Conservation (phyloP, 30 jellyfish, hydroid and myxozoan genomes). For the Rhopilema esculentum region DNA sequence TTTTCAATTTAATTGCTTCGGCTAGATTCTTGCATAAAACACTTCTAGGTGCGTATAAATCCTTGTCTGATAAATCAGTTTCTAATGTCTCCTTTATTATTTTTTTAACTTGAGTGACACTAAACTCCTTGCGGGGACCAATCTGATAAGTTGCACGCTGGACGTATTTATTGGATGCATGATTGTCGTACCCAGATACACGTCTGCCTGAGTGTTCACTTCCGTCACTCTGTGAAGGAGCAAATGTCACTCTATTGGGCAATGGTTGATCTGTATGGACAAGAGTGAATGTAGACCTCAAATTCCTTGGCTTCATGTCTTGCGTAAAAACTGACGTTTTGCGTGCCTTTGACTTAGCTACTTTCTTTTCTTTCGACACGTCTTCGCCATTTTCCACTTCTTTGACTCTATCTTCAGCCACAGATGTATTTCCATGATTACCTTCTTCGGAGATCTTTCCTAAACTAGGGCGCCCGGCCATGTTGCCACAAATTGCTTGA, state of each 20-base stretch:
- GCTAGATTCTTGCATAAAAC: constrained; percentile 56
- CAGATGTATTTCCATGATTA: neutral
- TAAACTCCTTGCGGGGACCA: constrained; percentile 37
- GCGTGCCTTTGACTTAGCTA: constrained; percentile 1
- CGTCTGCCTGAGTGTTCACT: constrained; percentile 25
- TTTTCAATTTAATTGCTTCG: constrained; percentile 52
- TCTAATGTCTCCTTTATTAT: constrained; percentile 43
- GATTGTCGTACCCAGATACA: constrained; percentile 17
- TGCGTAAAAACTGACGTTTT: constrained; percentile 28
- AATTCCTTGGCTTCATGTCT: neutral
- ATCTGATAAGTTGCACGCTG: constrained; percentile 39
- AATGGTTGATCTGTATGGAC: constrained; percentile 36
- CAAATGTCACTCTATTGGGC: constrained; percentile 5
- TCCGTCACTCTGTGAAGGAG: neutral
- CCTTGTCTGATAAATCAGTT: constrained; percentile 1
- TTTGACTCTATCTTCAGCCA: neutral
- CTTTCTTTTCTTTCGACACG: neutral
- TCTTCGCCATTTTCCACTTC: neutral
- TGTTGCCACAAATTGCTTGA: neutral
- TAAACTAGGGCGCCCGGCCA: constrained; percentile 41
- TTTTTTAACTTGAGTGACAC: constrained; percentile 18
- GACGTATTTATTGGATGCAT: neutral
- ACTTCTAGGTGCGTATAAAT: constrained; percentile 7
- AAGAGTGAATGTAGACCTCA: neutral
- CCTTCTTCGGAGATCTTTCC: constrained; percentile 45